Evolutionary conservation across 2,113 vertebrate genomes (phyloP).

Genomic region (Ictidomys tridecemlineatus): DNA sequence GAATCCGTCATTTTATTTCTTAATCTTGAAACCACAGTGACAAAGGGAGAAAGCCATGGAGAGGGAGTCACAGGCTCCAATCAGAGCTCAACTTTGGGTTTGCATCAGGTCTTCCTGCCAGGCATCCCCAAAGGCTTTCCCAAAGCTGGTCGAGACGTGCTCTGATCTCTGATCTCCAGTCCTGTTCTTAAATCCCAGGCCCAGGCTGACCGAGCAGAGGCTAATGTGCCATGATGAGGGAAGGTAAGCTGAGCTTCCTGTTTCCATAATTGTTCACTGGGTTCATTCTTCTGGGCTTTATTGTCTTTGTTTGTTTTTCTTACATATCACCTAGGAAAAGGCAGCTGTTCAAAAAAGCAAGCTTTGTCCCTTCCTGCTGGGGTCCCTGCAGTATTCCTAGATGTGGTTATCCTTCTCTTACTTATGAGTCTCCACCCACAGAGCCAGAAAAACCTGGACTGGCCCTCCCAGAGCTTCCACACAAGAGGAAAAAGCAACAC

Average conservation of each 20-base stretch:
- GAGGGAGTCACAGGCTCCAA: neutral
- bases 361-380: neutral
- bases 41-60: neutral
- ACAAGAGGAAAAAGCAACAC: neutral
- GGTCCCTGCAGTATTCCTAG: too few relatives aligned
- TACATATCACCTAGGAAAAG: neutral
- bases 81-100: neutral
- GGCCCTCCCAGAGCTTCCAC: neutral
- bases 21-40: neutral
- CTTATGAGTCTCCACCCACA: neutral
- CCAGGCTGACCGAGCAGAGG: neutral
- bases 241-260: neutral
- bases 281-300: neutral
- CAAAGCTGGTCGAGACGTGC: neutral
- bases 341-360: neutral
- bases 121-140: neutral
- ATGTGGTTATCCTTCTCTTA: neutral
- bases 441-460: neutral
- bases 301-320: neutral
- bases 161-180: neutral
- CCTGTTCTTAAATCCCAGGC: neutral
- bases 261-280: neutral
- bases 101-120: neutral
- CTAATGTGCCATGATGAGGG: too few relatives aligned
- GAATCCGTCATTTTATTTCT: neutral